Base-by-base conservation (phyloP, 2,797 vertebrate species). In the Lycodopsis pacificus region DNA sequence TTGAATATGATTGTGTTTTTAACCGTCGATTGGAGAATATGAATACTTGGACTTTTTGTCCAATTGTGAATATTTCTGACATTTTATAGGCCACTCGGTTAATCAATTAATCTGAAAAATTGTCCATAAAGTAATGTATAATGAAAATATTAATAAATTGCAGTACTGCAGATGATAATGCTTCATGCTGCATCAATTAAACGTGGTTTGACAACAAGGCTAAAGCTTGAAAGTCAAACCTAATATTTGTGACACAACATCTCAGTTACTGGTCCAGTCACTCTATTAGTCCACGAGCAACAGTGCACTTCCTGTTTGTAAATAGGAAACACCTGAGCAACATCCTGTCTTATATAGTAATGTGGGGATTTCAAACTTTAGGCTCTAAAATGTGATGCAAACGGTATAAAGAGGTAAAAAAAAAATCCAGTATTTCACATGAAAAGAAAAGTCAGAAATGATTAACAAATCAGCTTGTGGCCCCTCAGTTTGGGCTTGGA, bases 251-350 rank as follows among this genome's bases (percentile, higher is more conserved):
- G 30, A 44, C n/a, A 56, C 30, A 34, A 65, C 17, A 1, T 5
- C 5, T 56, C 6, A 30, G 8, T 46, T 9, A 51, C 44, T 13
- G 3, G 2, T 57, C 32, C 27, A 44, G 3, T 11, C 0, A 1
- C 14, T 22, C 7, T 34, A 1, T 65, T 30, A 11, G 53, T 66
- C 40, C 54, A 78, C 8, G 7, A 63, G 75, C 49, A 61, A 58
- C 49, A 62, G 54, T 4, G 2, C 0, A 48, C 74, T 89, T 88
- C 85, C 68, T 77, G 66, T 84, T 80, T 77, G 71, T 7, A 14
- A 48, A 58, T n/a, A 73, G 49, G 54, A 56, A 67, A 68, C 40
- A 49, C 61, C 20, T 22, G 1, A 72, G 48, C 49, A 38, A 85
- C 76, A 78, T 87, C 85, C 82, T 80, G n/a, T 74, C 3, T 20